These are phyloP conservation scores for Prorops nasuta DNA, from an alignment of 1,140 invertebrate genomes.

Conservation along the genomic window DNA sequence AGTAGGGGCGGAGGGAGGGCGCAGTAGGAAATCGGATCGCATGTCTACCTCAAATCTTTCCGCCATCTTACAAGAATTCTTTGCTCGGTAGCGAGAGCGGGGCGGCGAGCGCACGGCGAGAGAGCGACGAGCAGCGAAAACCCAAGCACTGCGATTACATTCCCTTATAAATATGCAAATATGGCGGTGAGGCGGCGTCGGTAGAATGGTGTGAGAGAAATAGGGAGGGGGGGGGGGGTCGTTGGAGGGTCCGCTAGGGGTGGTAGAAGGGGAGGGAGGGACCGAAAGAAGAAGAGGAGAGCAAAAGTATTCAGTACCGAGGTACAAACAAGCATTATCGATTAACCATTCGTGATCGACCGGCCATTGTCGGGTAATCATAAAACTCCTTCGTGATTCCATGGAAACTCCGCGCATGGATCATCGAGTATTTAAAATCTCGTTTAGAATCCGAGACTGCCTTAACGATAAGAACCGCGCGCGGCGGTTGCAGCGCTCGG, in stretches of 20 bases:
- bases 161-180: conserved; percentile 59
- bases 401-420: no score
- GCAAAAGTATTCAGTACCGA: conserved; percentile 51
- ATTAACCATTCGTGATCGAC: conserved; percentile 52
- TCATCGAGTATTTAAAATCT: no score
- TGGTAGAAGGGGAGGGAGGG: conserved; percentile 15
- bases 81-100: conserved; percentile 31
- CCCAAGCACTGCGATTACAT: conserved; percentile 55
- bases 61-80: conserved; percentile 54
- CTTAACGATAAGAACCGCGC: no score
- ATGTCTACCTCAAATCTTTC: conserved; percentile 55
- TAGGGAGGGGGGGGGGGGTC: conserved; percentile 11
- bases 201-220: conserved; percentile 13
- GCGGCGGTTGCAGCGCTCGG: neutral
- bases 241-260: conserved; percentile 13
- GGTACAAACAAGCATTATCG: conserved; percentile 55
- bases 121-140: conserved; percentile 48
- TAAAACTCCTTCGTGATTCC: no score
- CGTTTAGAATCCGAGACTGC: no score
- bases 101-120: conserved; percentile 17
- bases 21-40: conserved; percentile 51
- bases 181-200: conserved; percentile 33
- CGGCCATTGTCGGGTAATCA: conserved; percentile 31
- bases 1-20: conserved; percentile 2
- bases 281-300: conserved; percentile 10